phyloP scores from a whole-genome alignment of 2,888 invertebrate genomes.

The Leptinotarsa peninsularis region DNA sequence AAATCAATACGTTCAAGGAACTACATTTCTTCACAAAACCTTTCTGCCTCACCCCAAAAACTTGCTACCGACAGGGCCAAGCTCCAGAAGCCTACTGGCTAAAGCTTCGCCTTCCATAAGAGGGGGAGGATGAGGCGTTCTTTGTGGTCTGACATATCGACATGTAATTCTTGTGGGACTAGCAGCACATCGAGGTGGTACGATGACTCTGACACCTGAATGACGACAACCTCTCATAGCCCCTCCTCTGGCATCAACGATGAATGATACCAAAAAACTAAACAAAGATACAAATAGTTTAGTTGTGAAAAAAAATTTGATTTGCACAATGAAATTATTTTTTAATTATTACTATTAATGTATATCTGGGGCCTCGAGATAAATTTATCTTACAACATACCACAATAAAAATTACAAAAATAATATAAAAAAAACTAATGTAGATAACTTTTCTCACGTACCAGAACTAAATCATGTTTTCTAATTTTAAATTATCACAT shows the following conservation, averaged over 20 bases:
- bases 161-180: constrained; percentile 98
- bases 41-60: constrained; percentile 84
- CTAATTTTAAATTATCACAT: too few relatives aligned
- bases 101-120: constrained; percentile 98
- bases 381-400: too few relatives aligned
- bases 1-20: constrained; percentile 20
- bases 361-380: too few relatives aligned
- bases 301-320: background rate
- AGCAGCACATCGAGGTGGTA: constrained; percentile 94
- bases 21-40: background rate
- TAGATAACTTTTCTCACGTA: too few relatives aligned
- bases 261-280: constrained; percentile 97
- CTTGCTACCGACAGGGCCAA: constrained; percentile 95
- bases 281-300: background rate
- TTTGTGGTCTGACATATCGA: constrained; percentile 82
- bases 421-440: too few relatives aligned
- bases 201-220: constrained; percentile 95
- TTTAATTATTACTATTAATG: too few relatives aligned
- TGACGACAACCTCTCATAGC: constrained; percentile 99
- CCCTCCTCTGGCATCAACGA: constrained; percentile 99
- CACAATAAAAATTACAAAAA: too few relatives aligned
- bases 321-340: too few relatives aligned
- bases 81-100: constrained; percentile 92
- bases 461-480: too few relatives aligned
- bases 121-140: constrained; percentile 89